Conservation (phyloP, 2,888 invertebrate species). For the Lithophane socia region DNA sequence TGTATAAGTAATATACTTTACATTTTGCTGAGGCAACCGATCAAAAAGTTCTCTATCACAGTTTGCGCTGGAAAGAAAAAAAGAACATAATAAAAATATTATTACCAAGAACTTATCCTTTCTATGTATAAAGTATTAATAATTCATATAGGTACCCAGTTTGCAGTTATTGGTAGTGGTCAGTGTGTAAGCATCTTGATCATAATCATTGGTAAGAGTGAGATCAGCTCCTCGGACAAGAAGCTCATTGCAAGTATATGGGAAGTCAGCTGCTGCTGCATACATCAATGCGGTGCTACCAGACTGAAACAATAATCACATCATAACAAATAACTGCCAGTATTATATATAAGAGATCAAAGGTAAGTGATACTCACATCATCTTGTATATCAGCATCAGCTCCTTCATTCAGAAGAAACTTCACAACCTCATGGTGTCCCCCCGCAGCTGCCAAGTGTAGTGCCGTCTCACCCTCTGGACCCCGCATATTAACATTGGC, state of each 20-base stretch:
- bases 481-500: conserved; percentile 94
- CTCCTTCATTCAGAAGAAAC: conserved; percentile 94
- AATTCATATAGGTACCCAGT: conserved; percentile 79
- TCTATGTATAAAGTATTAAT: background rate
- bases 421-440: conserved; percentile 97
- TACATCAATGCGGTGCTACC: conserved; percentile 98
- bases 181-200: conserved; percentile 96
- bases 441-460: conserved; percentile 95
- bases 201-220: conserved; percentile 94
- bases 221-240: conserved; percentile 95
- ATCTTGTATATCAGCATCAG: conserved; percentile 95
- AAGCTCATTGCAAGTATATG: conserved; percentile 96
- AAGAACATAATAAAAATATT: conserved; percentile 17
- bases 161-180: conserved; percentile 92
- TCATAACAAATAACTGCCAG: conserved; percentile 10
- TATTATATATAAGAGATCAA: background rate
- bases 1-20: conserved; percentile 72
- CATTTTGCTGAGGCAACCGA: conserved; percentile 90
- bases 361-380: conserved; percentile 90
- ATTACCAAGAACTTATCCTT: background rate
- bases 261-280: conserved; percentile 97
- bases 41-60: conserved; percentile 94
- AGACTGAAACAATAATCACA: conserved; percentile 89
- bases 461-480: conserved; percentile 94
- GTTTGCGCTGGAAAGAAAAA: conserved; percentile 92